These are phyloP conservation scores for Drosophila simulans DNA, from an alignment of 1,140 invertebrate genomes.

Conservation along the genomic window DNA sequence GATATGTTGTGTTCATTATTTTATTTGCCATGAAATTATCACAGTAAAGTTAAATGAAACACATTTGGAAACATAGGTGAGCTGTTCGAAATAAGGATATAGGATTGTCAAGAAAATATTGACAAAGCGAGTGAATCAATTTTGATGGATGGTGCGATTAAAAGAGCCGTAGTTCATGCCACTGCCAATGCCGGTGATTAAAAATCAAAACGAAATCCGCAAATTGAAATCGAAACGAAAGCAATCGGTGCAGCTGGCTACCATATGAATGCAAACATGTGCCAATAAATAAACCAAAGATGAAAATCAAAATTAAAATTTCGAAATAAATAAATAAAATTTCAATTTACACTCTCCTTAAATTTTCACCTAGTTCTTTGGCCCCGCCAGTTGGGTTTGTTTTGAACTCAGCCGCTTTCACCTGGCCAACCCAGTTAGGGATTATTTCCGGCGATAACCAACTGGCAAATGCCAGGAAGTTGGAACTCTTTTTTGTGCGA, in stretches of 20 bases:
- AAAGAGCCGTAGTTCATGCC: background rate
- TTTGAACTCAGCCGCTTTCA: background rate
- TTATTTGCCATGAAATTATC: too few species aligned
- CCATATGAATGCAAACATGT: conserved; percentile 9
- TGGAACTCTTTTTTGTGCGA: background rate
- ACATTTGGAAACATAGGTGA: background rate
- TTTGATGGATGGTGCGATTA: conserved; percentile 11
- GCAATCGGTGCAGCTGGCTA: conserved; percentile 26
- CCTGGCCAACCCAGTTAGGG: background rate
- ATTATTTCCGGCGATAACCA: conserved; percentile 6
- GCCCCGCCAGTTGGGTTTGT: too few species aligned
- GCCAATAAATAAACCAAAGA: conserved; percentile 32
- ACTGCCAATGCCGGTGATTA: conserved; percentile 8
- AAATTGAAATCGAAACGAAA: conserved; percentile 30
- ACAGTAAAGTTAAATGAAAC: too few species aligned
- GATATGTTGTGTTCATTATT: too few species aligned
- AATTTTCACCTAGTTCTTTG: background rate
- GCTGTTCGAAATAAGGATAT: background rate
- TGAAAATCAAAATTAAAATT: conserved; percentile 32
- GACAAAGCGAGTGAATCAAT: conserved; percentile 1
- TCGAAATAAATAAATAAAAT: conserved; percentile 46
- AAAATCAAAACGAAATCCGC: conserved; percentile 17
- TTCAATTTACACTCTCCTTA: conserved; percentile 35
- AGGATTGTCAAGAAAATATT: background rate
- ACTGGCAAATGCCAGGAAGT: background rate